Evolutionary conservation across 2,888 invertebrate species (phyloP).

Genomic region (Philereme vetulata): DNA sequence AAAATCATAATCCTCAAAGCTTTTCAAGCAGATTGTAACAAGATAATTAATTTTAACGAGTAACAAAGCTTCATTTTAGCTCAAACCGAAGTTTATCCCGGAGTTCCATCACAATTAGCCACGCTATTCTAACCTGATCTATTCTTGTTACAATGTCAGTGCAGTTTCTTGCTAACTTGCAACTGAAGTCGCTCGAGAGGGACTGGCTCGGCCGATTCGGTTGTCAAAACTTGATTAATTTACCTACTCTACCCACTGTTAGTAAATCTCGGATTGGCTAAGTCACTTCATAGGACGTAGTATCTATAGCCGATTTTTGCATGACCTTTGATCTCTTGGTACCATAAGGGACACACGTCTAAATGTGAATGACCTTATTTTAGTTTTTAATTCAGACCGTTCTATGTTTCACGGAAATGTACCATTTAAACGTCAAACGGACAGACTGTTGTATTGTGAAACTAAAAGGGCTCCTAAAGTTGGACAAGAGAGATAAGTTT

Average conservation of each 20-base stretch:
- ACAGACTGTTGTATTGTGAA: too few species aligned
- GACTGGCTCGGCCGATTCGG: conserved; percentile 32
- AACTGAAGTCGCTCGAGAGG: conserved; percentile 29
- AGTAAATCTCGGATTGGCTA: too few species aligned
- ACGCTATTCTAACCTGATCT: conserved; percentile 25
- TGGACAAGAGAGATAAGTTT: too few species aligned
- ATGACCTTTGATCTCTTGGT: too few species aligned
- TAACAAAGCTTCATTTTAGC: conserved; percentile 27
- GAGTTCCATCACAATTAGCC: conserved; percentile 20
- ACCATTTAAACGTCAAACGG: too few species aligned
- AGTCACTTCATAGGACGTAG: too few species aligned
- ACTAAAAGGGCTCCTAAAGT: too few species aligned
- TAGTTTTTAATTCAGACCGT: too few species aligned
- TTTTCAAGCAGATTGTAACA: conserved; percentile 14
- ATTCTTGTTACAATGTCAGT: conserved; percentile 28
- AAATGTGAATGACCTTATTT: too few species aligned
- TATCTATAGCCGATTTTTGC: too few species aligned
- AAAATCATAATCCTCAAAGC: conserved; percentile 11
- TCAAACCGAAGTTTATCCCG: conserved; percentile 23
- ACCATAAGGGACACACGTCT: too few species aligned
- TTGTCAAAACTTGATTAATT: conserved; percentile 43
- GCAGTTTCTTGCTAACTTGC: conserved; percentile 39
- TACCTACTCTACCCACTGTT: conserved; percentile 30
- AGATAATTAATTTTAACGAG: conserved; percentile 23
- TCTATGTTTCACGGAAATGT: too few species aligned